Conservation (phyloP, 1,140 invertebrate species). For the Euura lappo region DNA sequence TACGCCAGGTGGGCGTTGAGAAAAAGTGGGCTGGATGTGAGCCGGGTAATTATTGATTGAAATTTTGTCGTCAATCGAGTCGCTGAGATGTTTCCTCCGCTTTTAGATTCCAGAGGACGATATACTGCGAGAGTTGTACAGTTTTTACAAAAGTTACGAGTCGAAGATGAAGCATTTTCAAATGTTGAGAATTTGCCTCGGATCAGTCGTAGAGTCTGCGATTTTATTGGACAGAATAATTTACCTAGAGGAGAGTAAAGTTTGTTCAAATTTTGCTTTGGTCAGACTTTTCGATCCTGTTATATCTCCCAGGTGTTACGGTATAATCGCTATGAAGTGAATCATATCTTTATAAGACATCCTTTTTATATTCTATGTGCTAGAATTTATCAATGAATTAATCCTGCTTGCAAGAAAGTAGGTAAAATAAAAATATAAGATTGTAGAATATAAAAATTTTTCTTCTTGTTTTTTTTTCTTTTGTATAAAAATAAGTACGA, state of each 20-base stretch:
- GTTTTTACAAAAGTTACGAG: constrained; percentile 57
- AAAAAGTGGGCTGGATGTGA: constrained; percentile 55
- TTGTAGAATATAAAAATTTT: background rate
- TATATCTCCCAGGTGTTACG: constrained; percentile 78
- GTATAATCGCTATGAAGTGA: constrained; percentile 67
- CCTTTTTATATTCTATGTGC: background rate
- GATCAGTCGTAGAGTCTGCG: constrained; percentile 83
- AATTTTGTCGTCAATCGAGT: background rate
- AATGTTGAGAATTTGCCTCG: constrained; percentile 78
- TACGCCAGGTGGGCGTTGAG: constrained; percentile 71
- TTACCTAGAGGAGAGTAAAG: constrained; percentile 74
- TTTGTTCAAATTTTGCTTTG: constrained; percentile 68
- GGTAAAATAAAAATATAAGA: background rate
- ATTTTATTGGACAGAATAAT: constrained; percentile 85
- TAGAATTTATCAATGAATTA: too few relatives aligned
- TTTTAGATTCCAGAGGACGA: constrained; percentile 57
- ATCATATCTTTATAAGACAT: background rate
- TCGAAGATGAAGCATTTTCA: constrained; percentile 81
- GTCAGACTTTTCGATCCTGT: constrained; percentile 78
- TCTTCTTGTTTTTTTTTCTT: too few relatives aligned
- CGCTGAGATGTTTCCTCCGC: constrained; percentile 20
- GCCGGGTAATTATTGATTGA: constrained; percentile 33
- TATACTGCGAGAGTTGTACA: constrained; percentile 59
- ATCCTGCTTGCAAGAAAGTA: too few relatives aligned
- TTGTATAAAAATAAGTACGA: background rate